Conservation (phyloP, 2,113 vertebrate species). For the Apodemus sylvaticus region DNA sequence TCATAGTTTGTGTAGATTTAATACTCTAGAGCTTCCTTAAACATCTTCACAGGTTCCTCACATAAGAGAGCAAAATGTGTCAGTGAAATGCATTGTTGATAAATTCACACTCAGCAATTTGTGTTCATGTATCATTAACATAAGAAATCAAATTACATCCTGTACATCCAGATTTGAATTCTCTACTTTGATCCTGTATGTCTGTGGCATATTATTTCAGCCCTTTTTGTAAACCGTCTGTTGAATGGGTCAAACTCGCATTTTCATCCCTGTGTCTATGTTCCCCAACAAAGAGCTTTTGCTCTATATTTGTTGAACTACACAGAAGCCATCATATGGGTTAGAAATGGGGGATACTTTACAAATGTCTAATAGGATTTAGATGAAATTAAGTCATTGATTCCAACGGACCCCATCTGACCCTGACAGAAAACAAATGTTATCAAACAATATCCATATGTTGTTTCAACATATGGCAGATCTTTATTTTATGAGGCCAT, state of each 20-base stretch:
- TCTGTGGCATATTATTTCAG: background rate
- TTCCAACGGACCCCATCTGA: background rate
- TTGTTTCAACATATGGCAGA: background rate
- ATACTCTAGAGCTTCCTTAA: background rate
- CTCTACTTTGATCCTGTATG: background rate
- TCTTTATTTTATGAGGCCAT: background rate
- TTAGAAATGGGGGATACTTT: background rate
- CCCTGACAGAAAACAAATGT: background rate
- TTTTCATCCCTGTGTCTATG: background rate
- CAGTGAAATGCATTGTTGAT: background rate
- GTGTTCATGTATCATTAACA: background rate
- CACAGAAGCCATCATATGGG: background rate
- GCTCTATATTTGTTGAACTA: background rate
- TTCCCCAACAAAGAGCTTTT: background rate
- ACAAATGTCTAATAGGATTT: background rate
- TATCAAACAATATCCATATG: background rate
- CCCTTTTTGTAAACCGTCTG: background rate
- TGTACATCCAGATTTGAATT: background rate
- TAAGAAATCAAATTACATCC: background rate
- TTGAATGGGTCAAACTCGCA: background rate
- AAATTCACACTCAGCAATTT: background rate
- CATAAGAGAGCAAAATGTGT: background rate
- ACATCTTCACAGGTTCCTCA: background rate
- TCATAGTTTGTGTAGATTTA: background rate
- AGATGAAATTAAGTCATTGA: background rate